Evolutionary conservation across 1,140 invertebrate genomes (phyloP).

Genomic region (Oryctes rhinoceros): DNA sequence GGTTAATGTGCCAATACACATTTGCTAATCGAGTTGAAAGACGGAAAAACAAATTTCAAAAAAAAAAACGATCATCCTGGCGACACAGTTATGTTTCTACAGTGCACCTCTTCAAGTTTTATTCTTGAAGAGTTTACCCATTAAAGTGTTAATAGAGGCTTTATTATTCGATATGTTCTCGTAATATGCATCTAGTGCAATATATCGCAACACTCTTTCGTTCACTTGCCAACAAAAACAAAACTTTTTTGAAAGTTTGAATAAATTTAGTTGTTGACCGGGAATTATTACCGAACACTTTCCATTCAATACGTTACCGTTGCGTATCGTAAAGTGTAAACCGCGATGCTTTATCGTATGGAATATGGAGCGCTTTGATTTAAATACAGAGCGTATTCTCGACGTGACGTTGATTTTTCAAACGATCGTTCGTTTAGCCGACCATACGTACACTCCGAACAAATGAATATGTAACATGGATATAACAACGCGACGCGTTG

Average conservation of each 20-base stretch:
- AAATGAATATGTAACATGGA: slow-evolving; percentile 34
- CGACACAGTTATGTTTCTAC: too few relatives aligned
- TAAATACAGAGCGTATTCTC: slow-evolving; percentile 19
- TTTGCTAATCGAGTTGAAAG: too few relatives aligned
- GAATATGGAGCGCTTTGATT: slow-evolving; percentile 1
- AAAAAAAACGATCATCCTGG: too few relatives aligned
- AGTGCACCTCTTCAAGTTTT: too few relatives aligned
- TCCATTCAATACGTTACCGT: slow-evolving; percentile 18
- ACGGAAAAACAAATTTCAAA: too few relatives aligned
- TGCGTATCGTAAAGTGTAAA: slow-evolving; percentile 24
- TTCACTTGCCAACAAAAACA: too few relatives aligned
- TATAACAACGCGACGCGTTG: slow-evolving; percentile 1
- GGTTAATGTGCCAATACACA: too few relatives aligned
- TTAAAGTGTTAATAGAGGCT: too few relatives aligned
- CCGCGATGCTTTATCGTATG: slow-evolving; percentile 12
- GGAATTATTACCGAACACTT: neutral
- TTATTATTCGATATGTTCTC: too few relatives aligned
- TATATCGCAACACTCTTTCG: too few relatives aligned
- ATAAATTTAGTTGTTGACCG: neutral
- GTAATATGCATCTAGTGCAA: too few relatives aligned
- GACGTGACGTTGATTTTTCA: slow-evolving; percentile 27
- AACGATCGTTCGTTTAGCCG: neutral
- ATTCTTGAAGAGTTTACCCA: too few relatives aligned
- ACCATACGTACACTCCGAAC: neutral
- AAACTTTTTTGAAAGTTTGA: neutral